These are phyloP conservation scores for Micromesistius poutassou DNA, from an alignment of 2,797 vertebrate genomes.

Conservation along the genomic window DNA sequence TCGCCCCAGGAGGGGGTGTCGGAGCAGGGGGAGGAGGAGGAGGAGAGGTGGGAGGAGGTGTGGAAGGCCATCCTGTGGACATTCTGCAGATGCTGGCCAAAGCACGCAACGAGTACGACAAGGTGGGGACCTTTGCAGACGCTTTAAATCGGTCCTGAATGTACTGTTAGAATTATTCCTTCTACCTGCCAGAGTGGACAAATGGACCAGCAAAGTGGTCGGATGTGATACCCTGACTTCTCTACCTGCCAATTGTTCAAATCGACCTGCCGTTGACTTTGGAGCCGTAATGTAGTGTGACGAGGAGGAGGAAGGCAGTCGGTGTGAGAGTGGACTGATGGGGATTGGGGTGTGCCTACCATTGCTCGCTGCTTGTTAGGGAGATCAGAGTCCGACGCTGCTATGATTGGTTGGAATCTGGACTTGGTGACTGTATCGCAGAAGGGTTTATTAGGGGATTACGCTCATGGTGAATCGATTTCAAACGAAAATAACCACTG, in stretches of 20 bases:
- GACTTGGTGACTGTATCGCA: background rate
- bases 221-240: background rate
- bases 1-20: slow-evolving; percentile 64
- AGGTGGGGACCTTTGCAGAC: slow-evolving; percentile 64
- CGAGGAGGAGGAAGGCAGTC: too few relatives aligned
- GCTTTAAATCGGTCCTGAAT: too few relatives aligned
- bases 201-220: too few relatives aligned
- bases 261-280: too few relatives aligned
- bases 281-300: too few relatives aligned
- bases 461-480: background rate
- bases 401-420: background rate
- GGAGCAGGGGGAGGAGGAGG: slow-evolving; percentile 18
- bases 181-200: background rate
- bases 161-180: background rate
- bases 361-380: too few relatives aligned
- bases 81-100: slow-evolving; percentile 92
- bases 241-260: too few relatives aligned
- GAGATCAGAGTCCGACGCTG: too few relatives aligned
- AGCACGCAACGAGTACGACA: slow-evolving; percentile 88
- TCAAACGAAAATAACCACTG: background rate
- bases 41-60: slow-evolving; percentile 14
- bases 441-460: background rate
- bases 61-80: slow-evolving; percentile 80
- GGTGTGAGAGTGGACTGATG: background rate
- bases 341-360: background rate